Evolutionary conservation across 2,797 vertebrate genomes (phyloP).

Genomic region (Sebastes elongatus): DNA sequence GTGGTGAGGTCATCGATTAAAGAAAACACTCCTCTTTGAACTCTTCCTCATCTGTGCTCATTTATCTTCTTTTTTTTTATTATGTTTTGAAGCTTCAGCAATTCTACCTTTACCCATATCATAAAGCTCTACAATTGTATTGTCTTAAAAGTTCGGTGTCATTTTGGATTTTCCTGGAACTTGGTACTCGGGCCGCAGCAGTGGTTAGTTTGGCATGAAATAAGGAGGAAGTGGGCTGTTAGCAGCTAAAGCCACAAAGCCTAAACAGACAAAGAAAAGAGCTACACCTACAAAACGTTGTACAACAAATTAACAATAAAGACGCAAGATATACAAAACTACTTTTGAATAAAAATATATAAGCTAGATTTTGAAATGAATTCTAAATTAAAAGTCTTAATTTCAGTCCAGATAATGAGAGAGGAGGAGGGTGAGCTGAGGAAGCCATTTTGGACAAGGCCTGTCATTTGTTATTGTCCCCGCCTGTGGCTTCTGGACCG

Average conservation of each 20-base stretch:
- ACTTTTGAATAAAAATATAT: not conserved
- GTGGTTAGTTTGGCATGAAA: constrained; percentile 2
- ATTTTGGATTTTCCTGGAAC: not conserved
- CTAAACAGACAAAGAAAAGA: constrained; percentile 13
- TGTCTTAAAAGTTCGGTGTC: not conserved
- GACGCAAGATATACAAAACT: not conserved
- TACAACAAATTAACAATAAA: not conserved
- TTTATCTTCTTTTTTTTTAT: not conserved
- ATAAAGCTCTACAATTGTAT: not conserved
- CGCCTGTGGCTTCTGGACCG: not conserved
- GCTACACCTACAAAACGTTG: not conserved
- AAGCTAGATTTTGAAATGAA: not conserved
- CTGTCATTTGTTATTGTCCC: constrained; percentile 9
- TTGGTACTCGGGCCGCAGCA: not conserved
- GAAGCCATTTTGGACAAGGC: not conserved
- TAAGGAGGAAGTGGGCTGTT: constrained; percentile 19
- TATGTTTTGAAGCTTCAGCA: not conserved
- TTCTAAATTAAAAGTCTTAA: not conserved
- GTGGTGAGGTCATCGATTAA: constrained; percentile 28
- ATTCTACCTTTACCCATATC: not conserved
- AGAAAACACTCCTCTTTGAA: constrained; percentile 4
- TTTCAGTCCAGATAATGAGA: constrained; percentile 1
- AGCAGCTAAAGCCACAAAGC: not conserved
- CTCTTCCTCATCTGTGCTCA: not conserved
- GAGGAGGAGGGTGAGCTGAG: not conserved